phyloP scores from a whole-genome alignment of 37 sponge, comb jelly and placozoan species.

The Cliona cf. orientalis region DNA sequence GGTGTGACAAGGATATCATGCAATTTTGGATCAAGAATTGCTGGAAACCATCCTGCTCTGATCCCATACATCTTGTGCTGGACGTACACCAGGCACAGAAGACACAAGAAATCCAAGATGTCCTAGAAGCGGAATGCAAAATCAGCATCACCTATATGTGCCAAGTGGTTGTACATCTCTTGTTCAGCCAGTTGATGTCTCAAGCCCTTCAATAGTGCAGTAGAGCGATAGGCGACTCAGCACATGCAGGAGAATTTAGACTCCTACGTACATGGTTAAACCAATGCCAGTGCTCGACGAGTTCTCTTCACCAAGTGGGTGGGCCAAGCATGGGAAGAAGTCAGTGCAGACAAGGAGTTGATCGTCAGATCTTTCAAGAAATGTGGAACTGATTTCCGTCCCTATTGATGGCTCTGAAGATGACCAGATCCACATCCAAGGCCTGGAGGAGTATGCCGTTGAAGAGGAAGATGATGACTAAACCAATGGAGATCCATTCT shows the following conservation, averaged over 20 bases:
- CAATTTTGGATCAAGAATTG: background rate
- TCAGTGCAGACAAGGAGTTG: conserved; percentile 49
- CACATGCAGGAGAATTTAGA: conserved; percentile 55
- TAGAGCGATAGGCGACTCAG: conserved; percentile 28
- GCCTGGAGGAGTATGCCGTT: conserved; percentile 38
- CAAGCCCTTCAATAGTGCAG: conserved; percentile 38
- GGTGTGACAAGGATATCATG: conserved; percentile 47
- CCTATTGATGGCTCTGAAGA: conserved; percentile 55
- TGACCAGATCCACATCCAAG: conserved; percentile 33
- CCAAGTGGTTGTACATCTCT: conserved; percentile 59
- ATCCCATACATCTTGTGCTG: conserved; percentile 28
- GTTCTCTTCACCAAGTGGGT: conserved; percentile 55
- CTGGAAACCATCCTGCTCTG: conserved; percentile 21
- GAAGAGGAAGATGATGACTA: conserved; percentile 5
- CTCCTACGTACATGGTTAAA: conserved; percentile 31
- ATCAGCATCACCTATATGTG: conserved; percentile 10
- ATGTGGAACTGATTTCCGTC: conserved; percentile 59
- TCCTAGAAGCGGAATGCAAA: conserved; percentile 16
- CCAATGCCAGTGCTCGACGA: conserved; percentile 41
- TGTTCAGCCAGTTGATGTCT: conserved; percentile 60
- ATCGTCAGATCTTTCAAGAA: conserved; percentile 41
- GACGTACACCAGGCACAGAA: conserved; percentile 59
- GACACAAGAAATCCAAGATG: conserved; percentile 18
- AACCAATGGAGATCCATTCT: background rate
- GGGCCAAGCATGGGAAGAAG: conserved; percentile 62